These are phyloP conservation scores for Himalopsyche japonica DNA, from an alignment of 2,888 invertebrate genomes.

Conservation along the genomic window DNA sequence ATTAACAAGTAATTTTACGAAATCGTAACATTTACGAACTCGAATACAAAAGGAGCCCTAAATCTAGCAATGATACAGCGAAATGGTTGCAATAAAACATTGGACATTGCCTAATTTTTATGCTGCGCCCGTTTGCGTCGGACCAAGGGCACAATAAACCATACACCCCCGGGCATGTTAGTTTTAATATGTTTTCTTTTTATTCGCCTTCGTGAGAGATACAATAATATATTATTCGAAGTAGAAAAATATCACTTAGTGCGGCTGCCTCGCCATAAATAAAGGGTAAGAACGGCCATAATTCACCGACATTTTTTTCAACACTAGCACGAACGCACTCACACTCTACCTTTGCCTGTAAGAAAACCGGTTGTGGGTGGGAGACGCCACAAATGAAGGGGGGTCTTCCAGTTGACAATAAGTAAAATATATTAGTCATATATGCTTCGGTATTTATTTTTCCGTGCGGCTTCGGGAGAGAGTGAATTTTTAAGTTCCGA, in stretches of 20 bases:
- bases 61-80: slow-evolving; percentile 1
- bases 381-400: not conserved
- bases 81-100: not conserved
- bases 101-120: not conserved
- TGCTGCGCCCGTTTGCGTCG: not conserved
- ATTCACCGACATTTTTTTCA: not conserved
- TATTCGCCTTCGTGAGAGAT: slow-evolving; percentile 1
- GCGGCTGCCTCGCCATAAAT: not conserved
- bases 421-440: not conserved
- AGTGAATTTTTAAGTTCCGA: not conserved
- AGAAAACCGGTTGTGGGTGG: slow-evolving; percentile 1
- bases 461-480: not conserved
- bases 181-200: slow-evolving; percentile 1
- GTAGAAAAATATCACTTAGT: slow-evolving; percentile 4
- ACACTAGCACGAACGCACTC: not conserved
- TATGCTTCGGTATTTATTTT: not conserved
- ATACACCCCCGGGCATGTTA: not conserved
- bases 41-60: not conserved
- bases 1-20: not conserved
- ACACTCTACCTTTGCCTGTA: not conserved
- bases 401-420: not conserved
- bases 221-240: slow-evolving; percentile 5
- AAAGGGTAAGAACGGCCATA: not conserved
- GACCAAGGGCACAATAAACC: not conserved
- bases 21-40: slow-evolving; percentile 1